A percentile compares a stretch with the other conserved stretches of the same genome.
phyloP scores from a whole-genome alignment of 2,888 invertebrate species.

The Gnatocerus cornutus region DNA sequence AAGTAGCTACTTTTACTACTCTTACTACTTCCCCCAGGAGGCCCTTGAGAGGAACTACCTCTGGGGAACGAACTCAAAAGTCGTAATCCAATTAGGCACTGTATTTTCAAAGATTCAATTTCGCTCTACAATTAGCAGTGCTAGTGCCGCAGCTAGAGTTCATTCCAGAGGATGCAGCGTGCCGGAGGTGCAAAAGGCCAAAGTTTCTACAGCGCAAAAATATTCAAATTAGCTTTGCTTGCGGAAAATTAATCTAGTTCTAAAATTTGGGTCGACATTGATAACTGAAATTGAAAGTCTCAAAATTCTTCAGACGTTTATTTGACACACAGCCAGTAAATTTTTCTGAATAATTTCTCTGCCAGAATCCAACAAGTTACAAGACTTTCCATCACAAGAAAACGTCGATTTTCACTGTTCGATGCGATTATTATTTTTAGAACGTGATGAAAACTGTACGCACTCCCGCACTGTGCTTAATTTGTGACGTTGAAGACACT shows the following conservation, averaged over 20 bases:
- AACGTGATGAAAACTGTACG: background rate
- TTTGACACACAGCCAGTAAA: conserved; percentile 8
- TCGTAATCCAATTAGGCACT: conserved; percentile 14
- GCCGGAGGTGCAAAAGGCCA: conserved; percentile 3
- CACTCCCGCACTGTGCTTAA: too few relatives aligned
- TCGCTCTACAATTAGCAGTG: background rate
- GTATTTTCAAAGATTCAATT: conserved; percentile 1
- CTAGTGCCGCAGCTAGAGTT: background rate
- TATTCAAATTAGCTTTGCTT: background rate
- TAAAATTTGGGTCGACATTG: too few relatives aligned
- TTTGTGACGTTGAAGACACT: too few relatives aligned
- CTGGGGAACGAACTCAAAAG: background rate
- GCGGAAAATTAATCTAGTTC: background rate
- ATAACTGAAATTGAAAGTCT: background rate
- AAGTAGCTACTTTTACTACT: background rate
- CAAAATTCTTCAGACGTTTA: background rate
- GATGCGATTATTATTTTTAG: conserved; percentile 6
- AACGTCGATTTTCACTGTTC: too few relatives aligned
- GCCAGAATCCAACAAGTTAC: background rate
- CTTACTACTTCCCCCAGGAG: too few relatives aligned
- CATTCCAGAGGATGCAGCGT: conserved; percentile 5
- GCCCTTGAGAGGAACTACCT: too few relatives aligned
- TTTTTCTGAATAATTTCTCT: background rate
- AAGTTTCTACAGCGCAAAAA: background rate
- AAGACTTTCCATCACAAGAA: too few relatives aligned